phyloP scores from a whole-genome alignment of 2,888 invertebrate species.

The Amphipyra berbera region DNA sequence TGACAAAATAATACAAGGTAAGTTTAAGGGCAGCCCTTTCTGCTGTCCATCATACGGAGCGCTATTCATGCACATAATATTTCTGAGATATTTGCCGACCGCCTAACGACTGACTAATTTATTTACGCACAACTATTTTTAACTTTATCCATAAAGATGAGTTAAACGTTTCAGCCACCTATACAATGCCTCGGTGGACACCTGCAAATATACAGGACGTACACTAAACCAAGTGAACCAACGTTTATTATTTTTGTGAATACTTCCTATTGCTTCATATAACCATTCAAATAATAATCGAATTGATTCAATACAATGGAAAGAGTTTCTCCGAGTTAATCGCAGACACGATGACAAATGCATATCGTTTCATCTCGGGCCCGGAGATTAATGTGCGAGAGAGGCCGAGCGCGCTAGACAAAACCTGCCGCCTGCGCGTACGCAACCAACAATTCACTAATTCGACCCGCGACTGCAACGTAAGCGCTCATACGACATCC shows the following conservation, averaged over 20 bases:
- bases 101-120: constrained; percentile 87
- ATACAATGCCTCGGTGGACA: constrained; percentile 38
- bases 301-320: constrained; percentile 86
- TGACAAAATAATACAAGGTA: constrained; percentile 90
- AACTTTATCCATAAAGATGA: constrained; percentile 55
- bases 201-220: constrained; percentile 36
- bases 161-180: constrained; percentile 14
- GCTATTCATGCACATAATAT: constrained; percentile 88
- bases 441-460: constrained; percentile 79
- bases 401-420: constrained; percentile 82
- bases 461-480: constrained; percentile 77
- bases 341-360: constrained; percentile 88
- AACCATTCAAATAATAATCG: constrained; percentile 79
- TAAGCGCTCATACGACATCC: constrained; percentile 82
- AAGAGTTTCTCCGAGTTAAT: constrained; percentile 85
- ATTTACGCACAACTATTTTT: constrained; percentile 64
- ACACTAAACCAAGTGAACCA: constrained; percentile 18
- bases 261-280: constrained; percentile 67
- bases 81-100: constrained; percentile 86
- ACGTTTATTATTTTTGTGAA: constrained; percentile 61
- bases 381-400: constrained; percentile 85
- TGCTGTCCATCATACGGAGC: constrained; percentile 88
- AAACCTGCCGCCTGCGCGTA: constrained; percentile 84
- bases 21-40: constrained; percentile 88
- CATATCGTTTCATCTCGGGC: constrained; percentile 87